These are phyloP conservation scores for Prunella strophiata DNA, from an alignment of 2,797 vertebrate species.

Conservation along the genomic window DNA sequence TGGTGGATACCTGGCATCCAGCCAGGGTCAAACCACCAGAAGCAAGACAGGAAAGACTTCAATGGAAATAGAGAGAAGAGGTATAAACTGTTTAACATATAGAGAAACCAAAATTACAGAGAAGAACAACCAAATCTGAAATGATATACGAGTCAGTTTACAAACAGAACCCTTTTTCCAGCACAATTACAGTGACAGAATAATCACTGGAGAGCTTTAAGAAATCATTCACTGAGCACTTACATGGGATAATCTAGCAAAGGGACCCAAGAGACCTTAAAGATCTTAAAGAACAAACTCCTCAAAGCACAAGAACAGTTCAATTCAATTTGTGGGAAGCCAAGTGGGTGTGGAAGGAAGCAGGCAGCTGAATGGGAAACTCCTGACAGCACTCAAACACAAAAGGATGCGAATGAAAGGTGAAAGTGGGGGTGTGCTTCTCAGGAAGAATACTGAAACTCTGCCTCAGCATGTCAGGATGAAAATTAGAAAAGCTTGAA, in stretches of 20 bases:
- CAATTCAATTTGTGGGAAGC: constrained; percentile 18
- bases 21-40: neutral
- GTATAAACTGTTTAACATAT: constrained; percentile 20
- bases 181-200: constrained; percentile 38
- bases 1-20: neutral
- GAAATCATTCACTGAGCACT: constrained; percentile 49
- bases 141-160: constrained; percentile 47
- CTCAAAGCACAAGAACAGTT: constrained; percentile 24
- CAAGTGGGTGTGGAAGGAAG: constrained; percentile 10
- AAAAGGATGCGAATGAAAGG: neutral
- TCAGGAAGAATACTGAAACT: neutral
- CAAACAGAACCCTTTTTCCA: constrained; percentile 46
- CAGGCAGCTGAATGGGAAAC: neutral
- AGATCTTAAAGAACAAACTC: constrained; percentile 53
- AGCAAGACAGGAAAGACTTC: neutral
- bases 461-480: neutral
- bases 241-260: constrained; percentile 51
- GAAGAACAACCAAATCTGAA: constrained; percentile 34
- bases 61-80: neutral
- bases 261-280: constrained; percentile 27
- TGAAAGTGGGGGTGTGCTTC: neutral
- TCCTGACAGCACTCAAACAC: constrained; percentile 37
- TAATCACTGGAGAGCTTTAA: constrained; percentile 60
- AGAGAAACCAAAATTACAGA: constrained; percentile 46
- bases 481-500: constrained; percentile 9